Evolutionary conservation across 2,113 vertebrate species (phyloP).

Genomic region (Trogon melanurus): DNA sequence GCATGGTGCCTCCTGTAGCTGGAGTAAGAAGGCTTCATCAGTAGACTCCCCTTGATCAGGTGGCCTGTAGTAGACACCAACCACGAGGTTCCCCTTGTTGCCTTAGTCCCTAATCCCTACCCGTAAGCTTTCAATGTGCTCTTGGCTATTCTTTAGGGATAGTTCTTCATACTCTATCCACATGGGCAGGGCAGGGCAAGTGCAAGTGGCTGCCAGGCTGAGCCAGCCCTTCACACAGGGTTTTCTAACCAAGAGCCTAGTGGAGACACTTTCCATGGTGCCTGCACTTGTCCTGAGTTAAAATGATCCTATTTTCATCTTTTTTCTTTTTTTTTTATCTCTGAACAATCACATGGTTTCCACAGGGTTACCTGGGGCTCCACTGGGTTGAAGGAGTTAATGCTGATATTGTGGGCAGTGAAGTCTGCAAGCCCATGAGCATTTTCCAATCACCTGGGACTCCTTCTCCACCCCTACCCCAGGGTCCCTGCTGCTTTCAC

Average conservation of each 20-base stretch:
- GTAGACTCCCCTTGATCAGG: too few relatives aligned
- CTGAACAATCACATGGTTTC: neutral
- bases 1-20: too few relatives aligned
- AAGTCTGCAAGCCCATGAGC: fast-evolving
- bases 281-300: neutral
- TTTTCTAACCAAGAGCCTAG: neutral
- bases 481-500: neutral
- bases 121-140: too few relatives aligned
- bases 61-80: too few relatives aligned
- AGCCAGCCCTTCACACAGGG: neutral
- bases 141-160: too few relatives aligned
- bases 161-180: too few relatives aligned
- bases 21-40: too few relatives aligned
- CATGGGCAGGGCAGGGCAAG: neutral
- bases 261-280: neutral
- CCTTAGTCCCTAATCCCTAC: too few relatives aligned
- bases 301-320: neutral
- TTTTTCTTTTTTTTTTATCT: neutral
- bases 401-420: neutral
- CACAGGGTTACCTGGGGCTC: neutral
- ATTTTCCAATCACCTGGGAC: neutral
- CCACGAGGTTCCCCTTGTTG: too few relatives aligned
- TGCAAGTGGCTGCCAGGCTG: neutral
- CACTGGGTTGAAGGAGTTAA: neutral
- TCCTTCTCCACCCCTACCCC: neutral